Percentiles rank a stretch among this genome's conserved stretches.
These are phyloP conservation scores for Pentalonia nigronervosa DNA, from an alignment of 1,140 invertebrate species.

Conservation along the genomic window DNA sequence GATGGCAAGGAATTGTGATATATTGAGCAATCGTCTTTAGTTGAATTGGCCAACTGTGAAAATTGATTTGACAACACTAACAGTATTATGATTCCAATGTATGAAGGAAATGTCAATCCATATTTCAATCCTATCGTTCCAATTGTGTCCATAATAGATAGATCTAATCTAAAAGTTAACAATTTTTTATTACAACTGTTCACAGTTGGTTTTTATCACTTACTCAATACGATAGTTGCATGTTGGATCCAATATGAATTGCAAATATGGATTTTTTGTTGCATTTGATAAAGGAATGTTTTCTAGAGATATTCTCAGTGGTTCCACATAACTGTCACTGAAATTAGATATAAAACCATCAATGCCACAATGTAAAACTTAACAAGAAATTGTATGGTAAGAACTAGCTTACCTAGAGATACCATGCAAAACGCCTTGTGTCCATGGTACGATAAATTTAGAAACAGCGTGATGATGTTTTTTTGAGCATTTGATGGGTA, in stretches of 20 bases:
- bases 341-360: neutral
- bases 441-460: slow-evolving; percentile 63
- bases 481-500: slow-evolving; percentile 45
- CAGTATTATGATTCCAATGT: slow-evolving; percentile 50
- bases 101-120: slow-evolving; percentile 37
- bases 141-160: slow-evolving; percentile 48
- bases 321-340: neutral
- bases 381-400: neutral
- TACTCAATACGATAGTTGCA: slow-evolving; percentile 52
- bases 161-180: neutral
- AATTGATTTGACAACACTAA: slow-evolving; percentile 36
- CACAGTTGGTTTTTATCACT: neutral
- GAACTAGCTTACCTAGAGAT: slow-evolving; percentile 46
- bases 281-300: slow-evolving; percentile 29
- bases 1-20: slow-evolving; percentile 46
- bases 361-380: too few species aligned
- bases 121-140: slow-evolving; percentile 54
- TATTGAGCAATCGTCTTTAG: slow-evolving; percentile 30
- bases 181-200: neutral
- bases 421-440: slow-evolving; percentile 61
- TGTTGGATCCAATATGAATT: slow-evolving; percentile 41
- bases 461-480: slow-evolving; percentile 58
- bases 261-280: slow-evolving; percentile 41
- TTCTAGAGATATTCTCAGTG: slow-evolving; percentile 48
- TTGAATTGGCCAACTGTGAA: slow-evolving; percentile 10